Evolutionary conservation across 1,140 invertebrate genomes (phyloP).

Genomic region (Scylla paramamosain): DNA sequence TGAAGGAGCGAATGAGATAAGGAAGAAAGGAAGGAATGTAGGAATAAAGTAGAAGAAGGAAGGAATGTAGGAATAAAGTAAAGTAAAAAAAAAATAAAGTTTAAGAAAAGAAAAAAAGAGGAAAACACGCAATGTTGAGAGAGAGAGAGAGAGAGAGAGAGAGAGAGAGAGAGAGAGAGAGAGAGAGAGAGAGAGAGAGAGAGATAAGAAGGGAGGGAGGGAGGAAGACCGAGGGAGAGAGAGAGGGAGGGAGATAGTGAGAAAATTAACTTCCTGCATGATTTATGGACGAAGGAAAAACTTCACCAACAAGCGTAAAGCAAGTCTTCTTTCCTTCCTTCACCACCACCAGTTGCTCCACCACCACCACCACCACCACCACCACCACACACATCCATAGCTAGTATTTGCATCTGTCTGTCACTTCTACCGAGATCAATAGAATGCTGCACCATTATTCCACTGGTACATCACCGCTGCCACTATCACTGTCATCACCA

Average conservation of each 20-base stretch:
- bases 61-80: too few species aligned
- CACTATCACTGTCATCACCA: too few species aligned
- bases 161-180: too few species aligned
- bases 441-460: not conserved
- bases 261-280: not conserved
- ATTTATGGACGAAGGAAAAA: not conserved
- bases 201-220: not conserved
- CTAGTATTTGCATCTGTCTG: not conserved
- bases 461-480: not conserved
- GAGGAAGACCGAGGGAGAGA: not conserved
- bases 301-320: not conserved
- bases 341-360: not conserved
- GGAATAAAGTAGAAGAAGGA: too few species aligned
- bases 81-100: too few species aligned
- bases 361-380: not conserved
- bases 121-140: too few species aligned
- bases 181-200: conserved; percentile 25
- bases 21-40: too few species aligned
- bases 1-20: too few species aligned
- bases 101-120: too few species aligned
- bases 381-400: not conserved
- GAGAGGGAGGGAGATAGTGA: not conserved
- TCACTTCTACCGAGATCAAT: not conserved
- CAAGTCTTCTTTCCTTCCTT: not conserved
- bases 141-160: too few species aligned